A percentile compares a stretch with the other conserved stretches of the same genome.
Conservation (phyloP, 1,140 invertebrate species). For the Lordiphosa mommai region DNA sequence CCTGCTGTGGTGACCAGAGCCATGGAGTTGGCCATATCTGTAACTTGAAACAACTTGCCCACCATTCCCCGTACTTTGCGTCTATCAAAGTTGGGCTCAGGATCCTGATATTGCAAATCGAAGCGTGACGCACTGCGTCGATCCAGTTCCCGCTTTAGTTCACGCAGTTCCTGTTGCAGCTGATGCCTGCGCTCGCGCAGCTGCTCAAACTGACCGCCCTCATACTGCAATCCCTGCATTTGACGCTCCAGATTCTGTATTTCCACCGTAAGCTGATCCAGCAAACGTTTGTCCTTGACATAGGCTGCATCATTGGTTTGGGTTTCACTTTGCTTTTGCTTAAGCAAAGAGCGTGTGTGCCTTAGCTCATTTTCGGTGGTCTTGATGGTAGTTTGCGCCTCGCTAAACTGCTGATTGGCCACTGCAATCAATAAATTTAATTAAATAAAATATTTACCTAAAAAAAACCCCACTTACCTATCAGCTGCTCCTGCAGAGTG, state of each 20-base stretch:
- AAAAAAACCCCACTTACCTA: slow-evolving; percentile 80
- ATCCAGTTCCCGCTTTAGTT: slow-evolving; percentile 48
- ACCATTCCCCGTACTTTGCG: slow-evolving; percentile 90
- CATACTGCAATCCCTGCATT: slow-evolving; percentile 82
- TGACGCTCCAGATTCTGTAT: slow-evolving; percentile 79
- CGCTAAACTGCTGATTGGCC: slow-evolving; percentile 87
- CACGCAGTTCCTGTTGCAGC: slow-evolving; percentile 81
- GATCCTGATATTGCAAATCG: slow-evolving; percentile 88
- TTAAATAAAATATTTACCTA: background rate
- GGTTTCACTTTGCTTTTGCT: slow-evolving; percentile 85
- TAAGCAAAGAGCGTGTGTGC: slow-evolving; percentile 86
- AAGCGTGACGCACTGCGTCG: slow-evolving; percentile 80
- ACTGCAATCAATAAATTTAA: no score
- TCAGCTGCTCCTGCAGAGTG: slow-evolving; percentile 94
- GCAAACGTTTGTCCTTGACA: slow-evolving; percentile 85
- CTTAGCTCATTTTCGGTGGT: slow-evolving; percentile 89
- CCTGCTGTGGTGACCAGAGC: slow-evolving; percentile 93
- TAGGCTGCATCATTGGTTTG: slow-evolving; percentile 87
- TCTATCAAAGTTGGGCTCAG: slow-evolving; percentile 88
- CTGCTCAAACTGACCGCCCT: slow-evolving; percentile 84
- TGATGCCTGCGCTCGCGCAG: slow-evolving; percentile 81
- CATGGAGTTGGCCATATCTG: slow-evolving; percentile 86
- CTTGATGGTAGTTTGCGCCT: slow-evolving; percentile 90
- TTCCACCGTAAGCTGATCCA: slow-evolving; percentile 84
- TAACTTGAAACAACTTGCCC: slow-evolving; percentile 87